These are phyloP conservation scores for Nycticryphes semicollaris DNA, from an alignment of 2,113 vertebrate species.

Conservation along the genomic window DNA sequence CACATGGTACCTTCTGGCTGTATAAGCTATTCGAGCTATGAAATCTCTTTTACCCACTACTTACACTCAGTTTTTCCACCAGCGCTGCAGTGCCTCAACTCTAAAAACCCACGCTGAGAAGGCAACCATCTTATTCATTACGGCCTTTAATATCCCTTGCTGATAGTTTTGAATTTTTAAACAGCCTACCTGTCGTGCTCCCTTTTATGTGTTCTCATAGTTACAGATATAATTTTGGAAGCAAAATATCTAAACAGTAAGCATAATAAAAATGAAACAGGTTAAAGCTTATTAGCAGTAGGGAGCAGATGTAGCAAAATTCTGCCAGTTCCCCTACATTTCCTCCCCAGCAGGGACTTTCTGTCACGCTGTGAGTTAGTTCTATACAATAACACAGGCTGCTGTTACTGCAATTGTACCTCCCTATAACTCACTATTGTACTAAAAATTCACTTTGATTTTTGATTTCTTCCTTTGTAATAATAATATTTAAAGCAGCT, in stretches of 20 bases:
- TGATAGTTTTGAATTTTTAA: conserved; percentile 78
- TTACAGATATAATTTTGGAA: conserved; percentile 81
- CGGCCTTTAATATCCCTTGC: conserved; percentile 71
- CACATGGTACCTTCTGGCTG: conserved; percentile 51
- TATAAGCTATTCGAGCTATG: conserved; percentile 1
- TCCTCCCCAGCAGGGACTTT: conserved; percentile 90
- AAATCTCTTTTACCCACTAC: conserved; percentile 18
- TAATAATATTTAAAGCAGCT: conserved; percentile 70
- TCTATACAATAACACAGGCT: conserved; percentile 78
- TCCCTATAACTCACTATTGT: conserved; percentile 57
- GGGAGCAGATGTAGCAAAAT: conserved; percentile 90
- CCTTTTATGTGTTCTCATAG: conserved; percentile 73
- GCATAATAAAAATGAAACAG: conserved; percentile 92
- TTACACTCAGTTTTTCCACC: conserved; percentile 15
- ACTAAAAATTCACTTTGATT: conserved; percentile 78
- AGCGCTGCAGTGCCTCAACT: conserved; percentile 37
- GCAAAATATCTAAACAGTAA: conserved; percentile 90
- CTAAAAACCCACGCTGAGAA: conserved; percentile 47
- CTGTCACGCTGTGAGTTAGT: conserved; percentile 81
- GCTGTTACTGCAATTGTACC: conserved; percentile 78
- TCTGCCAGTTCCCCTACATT: conserved; percentile 93
- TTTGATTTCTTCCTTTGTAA: conserved; percentile 70
- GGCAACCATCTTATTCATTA: conserved; percentile 64
- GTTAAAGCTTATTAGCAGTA: conserved; percentile 89
- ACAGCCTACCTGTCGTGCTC: conserved; percentile 58